These are phyloP conservation scores for Bombus fervidus DNA, from an alignment of 1,140 invertebrate genomes.

Conservation along the genomic window DNA sequence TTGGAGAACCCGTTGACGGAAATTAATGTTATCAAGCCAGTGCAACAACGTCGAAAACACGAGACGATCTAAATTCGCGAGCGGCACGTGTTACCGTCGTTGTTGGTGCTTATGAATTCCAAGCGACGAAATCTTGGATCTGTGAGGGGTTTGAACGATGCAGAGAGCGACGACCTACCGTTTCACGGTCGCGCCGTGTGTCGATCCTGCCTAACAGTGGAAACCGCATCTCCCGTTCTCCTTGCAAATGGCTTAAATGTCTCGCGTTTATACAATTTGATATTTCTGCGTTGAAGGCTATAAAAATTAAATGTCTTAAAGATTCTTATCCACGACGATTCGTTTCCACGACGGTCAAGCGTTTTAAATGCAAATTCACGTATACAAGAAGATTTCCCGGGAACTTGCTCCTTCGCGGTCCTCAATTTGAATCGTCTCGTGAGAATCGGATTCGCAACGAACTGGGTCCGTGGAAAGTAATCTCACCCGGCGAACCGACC, in stretches of 20 bases:
- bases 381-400: neutral
- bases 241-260: neutral
- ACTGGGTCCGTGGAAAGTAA: neutral
- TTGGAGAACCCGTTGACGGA: constrained; percentile 58
- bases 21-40: constrained; percentile 64
- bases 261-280: neutral
- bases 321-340: neutral
- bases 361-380: neutral
- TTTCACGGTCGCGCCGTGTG: neutral
- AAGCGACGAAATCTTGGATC: constrained; percentile 8
- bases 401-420: constrained; percentile 9
- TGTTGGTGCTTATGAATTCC: constrained; percentile 44
- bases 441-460: neutral
- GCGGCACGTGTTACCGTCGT: constrained; percentile 32
- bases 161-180: neutral
- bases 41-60: constrained; percentile 23
- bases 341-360: neutral
- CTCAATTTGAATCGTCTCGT: neutral
- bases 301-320: neutral
- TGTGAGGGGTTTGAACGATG: constrained; percentile 1
- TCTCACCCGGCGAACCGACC: neutral
- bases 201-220: neutral
- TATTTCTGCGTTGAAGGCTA: neutral
- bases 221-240: neutral
- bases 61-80: constrained; percentile 49